Evolutionary conservation across 2,113 vertebrate genomes (phyloP).

Genomic region (Fukomys damarensis): DNA sequence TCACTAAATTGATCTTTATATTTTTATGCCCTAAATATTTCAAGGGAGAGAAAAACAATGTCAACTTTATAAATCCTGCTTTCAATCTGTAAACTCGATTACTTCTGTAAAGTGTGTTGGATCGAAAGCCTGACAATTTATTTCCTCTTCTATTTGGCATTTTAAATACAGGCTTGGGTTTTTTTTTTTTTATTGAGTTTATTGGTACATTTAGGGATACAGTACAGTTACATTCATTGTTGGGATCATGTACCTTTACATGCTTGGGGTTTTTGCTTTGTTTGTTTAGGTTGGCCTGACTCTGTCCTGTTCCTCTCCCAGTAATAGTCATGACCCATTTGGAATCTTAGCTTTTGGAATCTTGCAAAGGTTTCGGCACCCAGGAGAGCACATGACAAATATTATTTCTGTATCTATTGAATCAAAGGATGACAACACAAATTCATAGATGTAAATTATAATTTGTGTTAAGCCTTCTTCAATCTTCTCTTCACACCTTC

Average conservation of each 20-base stretch:
- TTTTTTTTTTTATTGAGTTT: no score
- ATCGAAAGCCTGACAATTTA: not conserved
- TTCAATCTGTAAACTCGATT: not conserved
- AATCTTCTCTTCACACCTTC: not conserved
- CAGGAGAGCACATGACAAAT: not conserved
- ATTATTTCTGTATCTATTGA: not conserved
- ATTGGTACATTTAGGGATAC: no score
- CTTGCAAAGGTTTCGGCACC: not conserved
- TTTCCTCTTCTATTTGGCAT: not conserved
- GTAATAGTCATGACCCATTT: not conserved
- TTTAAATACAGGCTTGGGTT: not conserved
- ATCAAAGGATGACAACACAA: not conserved
- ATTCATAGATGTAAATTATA: not conserved
- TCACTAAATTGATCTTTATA: not conserved
- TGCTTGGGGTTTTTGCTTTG: not conserved
- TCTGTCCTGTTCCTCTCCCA: no score
- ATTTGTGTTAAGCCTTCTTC: not conserved
- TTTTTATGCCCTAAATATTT: not conserved
- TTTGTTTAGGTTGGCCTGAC: not conserved
- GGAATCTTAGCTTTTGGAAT: not conserved
- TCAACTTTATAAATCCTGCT: not conserved
- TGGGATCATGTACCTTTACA: no score
- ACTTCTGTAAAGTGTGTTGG: not conserved
- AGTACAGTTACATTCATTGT: no score
- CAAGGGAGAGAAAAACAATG: not conserved